Evolutionary conservation across 2,797 vertebrate species (phyloP).

Genomic region (Phalanger gymnotis): DNA sequence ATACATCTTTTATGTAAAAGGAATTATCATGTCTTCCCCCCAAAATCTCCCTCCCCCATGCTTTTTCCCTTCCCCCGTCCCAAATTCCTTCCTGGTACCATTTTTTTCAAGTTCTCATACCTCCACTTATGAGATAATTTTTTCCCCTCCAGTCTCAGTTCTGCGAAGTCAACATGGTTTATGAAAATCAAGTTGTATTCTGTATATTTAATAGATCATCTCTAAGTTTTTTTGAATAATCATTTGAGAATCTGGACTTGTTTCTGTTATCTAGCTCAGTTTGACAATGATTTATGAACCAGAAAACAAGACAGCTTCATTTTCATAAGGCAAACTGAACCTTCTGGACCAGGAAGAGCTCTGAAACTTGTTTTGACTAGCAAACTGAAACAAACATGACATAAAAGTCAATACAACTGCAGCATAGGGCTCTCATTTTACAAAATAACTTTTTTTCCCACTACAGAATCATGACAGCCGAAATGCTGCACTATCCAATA

Average conservation of each 20-base stretch:
- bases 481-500: constrained; percentile 81
- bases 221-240: constrained; percentile 88
- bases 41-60: constrained; percentile 7
- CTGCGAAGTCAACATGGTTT: constrained; percentile 84
- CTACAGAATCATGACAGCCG: constrained; percentile 80
- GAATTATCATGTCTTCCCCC: not conserved
- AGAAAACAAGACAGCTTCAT: constrained; percentile 89
- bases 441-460: constrained; percentile 78
- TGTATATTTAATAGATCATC: constrained; percentile 88
- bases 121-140: constrained; percentile 76
- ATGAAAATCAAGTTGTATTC: constrained; percentile 88
- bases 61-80: constrained; percentile 43
- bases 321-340: constrained; percentile 87
- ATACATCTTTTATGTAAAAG: not conserved
- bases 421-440: constrained; percentile 84
- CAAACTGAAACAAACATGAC: constrained; percentile 88
- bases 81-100: constrained; percentile 2
- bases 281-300: constrained; percentile 91
- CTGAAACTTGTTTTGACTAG: constrained; percentile 88
- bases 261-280: constrained; percentile 84
- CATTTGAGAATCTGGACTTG: constrained; percentile 86
- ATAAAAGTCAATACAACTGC: constrained; percentile 88
- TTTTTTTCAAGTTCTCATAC: constrained; percentile 57
- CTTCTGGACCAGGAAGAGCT: constrained; percentile 86
- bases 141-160: constrained; percentile 79